Evolutionary conservation across 1,140 invertebrate species (phyloP).

Genomic region (Latrodectus geometricus): DNA sequence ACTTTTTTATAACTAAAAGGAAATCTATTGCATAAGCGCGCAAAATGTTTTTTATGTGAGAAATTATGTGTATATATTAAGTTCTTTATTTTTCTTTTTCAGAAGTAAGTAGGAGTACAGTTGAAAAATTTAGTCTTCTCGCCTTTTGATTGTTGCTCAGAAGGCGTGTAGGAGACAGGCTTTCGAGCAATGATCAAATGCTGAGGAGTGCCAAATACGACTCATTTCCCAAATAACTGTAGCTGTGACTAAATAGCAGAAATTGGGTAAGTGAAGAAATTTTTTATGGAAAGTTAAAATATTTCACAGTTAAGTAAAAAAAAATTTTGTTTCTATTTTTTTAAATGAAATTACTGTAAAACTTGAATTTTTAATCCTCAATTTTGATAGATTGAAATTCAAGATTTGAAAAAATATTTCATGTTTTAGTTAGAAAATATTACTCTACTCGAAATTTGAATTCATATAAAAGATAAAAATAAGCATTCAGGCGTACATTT

Average conservation of each 20-base stretch:
- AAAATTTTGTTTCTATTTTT: neutral
- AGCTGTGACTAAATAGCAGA: neutral
- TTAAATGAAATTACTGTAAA: too few species aligned
- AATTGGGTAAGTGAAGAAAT: too few species aligned
- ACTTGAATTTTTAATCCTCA: neutral
- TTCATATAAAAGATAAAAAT: too few species aligned
- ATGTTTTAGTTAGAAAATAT: too few species aligned
- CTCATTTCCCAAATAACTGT: neutral
- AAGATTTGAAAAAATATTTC: too few species aligned
- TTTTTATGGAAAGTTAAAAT: too few species aligned
- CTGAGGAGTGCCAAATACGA: conserved; percentile 51
- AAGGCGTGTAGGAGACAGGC: conserved; percentile 59
- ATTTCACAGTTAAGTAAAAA: too few species aligned
- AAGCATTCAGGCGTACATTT: too few species aligned
- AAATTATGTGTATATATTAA: neutral
- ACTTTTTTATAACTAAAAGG: neutral
- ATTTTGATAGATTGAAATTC: neutral
- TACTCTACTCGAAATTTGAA: too few species aligned
- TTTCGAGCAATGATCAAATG: conserved; percentile 62
- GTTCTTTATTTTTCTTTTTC: neutral
- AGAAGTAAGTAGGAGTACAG: neutral
- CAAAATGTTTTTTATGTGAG: neutral
- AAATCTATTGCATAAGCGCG: neutral
- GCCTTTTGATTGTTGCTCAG: conserved; percentile 63
- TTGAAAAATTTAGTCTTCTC: conserved; percentile 32